phyloP scores from a whole-genome alignment of 2,797 vertebrate species.

The Hyperoplus lanceolatus region DNA sequence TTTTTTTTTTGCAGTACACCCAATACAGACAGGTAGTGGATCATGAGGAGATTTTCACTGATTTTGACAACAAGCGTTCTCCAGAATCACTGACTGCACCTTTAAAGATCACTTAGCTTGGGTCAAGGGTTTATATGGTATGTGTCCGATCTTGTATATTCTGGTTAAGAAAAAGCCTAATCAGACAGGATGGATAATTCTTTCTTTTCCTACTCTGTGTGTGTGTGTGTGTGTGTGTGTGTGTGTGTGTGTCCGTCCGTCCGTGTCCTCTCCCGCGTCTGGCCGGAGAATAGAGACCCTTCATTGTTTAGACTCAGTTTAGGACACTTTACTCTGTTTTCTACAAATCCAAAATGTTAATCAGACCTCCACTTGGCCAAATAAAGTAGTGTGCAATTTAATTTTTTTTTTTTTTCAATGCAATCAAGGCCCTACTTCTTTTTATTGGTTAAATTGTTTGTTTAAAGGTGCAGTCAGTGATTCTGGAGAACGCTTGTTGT shows the following conservation, averaged over 20 bases:
- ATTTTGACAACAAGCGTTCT: too few relatives aligned
- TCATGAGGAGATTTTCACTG: too few relatives aligned
- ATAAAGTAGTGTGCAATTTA: constrained; percentile 35
- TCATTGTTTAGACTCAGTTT: constrained; percentile 49
- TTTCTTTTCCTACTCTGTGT: constrained; percentile 49
- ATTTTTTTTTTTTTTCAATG: constrained; percentile 42
- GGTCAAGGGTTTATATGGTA: constrained; percentile 40
- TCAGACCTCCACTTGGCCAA: constrained; percentile 43
- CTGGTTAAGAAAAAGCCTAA: constrained; percentile 38
- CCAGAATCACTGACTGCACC: too few relatives aligned
- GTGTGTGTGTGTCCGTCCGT: constrained; percentile 31
- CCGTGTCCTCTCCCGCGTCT: constrained; percentile 65
- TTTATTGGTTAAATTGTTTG: constrained; percentile 31
- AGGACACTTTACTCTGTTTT: constrained; percentile 39
- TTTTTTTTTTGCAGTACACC: too few relatives aligned
- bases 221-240: background rate
- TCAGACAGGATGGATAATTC: constrained; percentile 36
- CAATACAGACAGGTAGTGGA: too few relatives aligned
- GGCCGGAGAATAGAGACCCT: constrained; percentile 67
- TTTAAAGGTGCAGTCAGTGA: constrained; percentile 53
- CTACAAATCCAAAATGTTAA: constrained; percentile 53
- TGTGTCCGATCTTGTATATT: constrained; percentile 48
- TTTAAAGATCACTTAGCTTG: background rate
- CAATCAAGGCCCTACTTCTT: constrained; percentile 9
- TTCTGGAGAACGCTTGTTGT: constrained; percentile 7